Evolutionary conservation across 2,113 vertebrate species (phyloP).

Genomic region (Cochlearius cochlearius): DNA sequence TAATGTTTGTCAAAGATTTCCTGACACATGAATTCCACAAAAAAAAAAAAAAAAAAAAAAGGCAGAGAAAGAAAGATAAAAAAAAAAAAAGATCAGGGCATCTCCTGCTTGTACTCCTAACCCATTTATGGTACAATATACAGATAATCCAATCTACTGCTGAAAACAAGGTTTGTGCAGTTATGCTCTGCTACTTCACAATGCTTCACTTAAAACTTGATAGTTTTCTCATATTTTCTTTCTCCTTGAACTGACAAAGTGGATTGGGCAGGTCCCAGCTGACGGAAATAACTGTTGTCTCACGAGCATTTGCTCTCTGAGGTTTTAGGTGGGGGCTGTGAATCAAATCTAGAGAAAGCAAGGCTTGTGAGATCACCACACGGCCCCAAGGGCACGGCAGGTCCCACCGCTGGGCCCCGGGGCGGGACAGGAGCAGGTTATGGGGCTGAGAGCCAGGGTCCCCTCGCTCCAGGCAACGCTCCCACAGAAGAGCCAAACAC

Average conservation of each 20-base stretch:
- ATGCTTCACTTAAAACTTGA: constrained; percentile 48
- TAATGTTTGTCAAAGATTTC: constrained; percentile 66
- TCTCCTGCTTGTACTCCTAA: constrained; percentile 58
- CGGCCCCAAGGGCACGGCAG: not conserved
- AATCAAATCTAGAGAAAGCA: not conserved
- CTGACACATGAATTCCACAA: constrained; percentile 52
- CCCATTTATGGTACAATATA: constrained; percentile 63
- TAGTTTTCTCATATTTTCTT: constrained; percentile 57
- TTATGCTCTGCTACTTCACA: constrained; percentile 27
- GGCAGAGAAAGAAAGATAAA: not conserved
- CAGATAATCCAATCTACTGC: constrained; percentile 65
- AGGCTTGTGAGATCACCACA: not conserved
- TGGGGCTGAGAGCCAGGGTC: not conserved
- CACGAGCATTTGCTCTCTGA: not conserved
- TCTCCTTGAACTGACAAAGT: constrained; percentile 36
- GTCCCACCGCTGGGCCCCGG: not conserved
- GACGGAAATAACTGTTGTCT: not conserved
- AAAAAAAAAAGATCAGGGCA: constrained; percentile 26
- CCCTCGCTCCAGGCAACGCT: not conserved
- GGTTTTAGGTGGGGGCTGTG: not conserved
- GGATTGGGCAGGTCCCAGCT: not conserved
- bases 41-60: not conserved
- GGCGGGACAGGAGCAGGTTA: not conserved
- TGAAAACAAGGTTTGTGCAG: constrained; percentile 54
- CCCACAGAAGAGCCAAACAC: not conserved